Evolutionary conservation across 2,888 invertebrate genomes (phyloP).

Genomic region (Netelia fuscicornis): DNA sequence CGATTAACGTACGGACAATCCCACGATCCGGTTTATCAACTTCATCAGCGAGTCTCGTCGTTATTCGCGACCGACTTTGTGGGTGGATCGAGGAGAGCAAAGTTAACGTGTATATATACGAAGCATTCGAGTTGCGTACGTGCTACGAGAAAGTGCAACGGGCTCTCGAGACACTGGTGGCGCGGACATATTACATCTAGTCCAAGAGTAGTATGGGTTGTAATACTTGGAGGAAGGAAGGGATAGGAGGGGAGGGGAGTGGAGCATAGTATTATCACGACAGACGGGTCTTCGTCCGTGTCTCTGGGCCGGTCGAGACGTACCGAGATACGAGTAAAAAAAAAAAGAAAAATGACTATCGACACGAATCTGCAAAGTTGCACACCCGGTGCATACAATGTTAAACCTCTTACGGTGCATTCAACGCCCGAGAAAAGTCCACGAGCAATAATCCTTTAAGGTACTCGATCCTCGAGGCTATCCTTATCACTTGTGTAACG

Average conservation of each 20-base stretch:
- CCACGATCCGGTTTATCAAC: constrained; percentile 42
- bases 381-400: neutral
- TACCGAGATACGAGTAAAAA: constrained; percentile 4
- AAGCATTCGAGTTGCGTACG: constrained; percentile 72
- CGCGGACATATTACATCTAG: neutral
- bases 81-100: constrained; percentile 70
- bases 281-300: constrained; percentile 25
- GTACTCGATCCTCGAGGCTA: neutral
- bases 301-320: constrained; percentile 12
- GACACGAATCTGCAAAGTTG: constrained; percentile 5
- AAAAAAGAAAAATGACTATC: constrained; percentile 10
- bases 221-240: constrained; percentile 10
- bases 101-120: constrained; percentile 57
- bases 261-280: constrained; percentile 50
- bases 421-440: constrained; percentile 23
- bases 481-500: neutral
- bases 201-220: neutral
- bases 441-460: constrained; percentile 6
- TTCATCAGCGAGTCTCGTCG: constrained; percentile 32
- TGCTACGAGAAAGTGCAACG: constrained; percentile 76
- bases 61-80: constrained; percentile 52
- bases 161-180: constrained; percentile 38
- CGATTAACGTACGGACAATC: constrained; percentile 15
- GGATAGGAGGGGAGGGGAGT: neutral
- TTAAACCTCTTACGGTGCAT: constrained; percentile 15